Percentiles rank a stretch among this genome's conserved stretches.
Conservation (phyloP, 2,797 vertebrate genomes). For the Clangula hyemalis region DNA sequence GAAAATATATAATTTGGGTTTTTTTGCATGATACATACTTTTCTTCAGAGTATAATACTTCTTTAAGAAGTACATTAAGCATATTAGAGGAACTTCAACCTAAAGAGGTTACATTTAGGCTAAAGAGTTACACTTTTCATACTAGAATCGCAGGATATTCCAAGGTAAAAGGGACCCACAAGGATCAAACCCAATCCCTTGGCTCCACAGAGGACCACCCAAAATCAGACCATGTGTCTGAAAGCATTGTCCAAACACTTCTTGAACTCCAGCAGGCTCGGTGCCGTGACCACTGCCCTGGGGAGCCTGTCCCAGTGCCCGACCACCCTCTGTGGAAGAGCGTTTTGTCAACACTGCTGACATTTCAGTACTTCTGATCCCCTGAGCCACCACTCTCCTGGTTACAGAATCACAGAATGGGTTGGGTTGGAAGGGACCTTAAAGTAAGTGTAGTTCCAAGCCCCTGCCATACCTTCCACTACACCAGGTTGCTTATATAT, state of each 20-base stretch:
- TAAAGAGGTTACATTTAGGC: too few relatives aligned
- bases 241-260: not conserved
- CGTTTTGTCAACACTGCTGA: not conserved
- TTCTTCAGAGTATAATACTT: not conserved
- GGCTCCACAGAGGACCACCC: not conserved
- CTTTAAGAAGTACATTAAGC: not conserved
- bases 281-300: not conserved
- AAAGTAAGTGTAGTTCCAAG: not conserved
- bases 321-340: not conserved
- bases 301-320: not conserved
- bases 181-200: not conserved
- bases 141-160: not conserved
- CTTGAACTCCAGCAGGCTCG: not conserved
- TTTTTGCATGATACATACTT: not conserved
- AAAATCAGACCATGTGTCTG: not conserved
- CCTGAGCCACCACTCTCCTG: not conserved
- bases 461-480: not conserved
- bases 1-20: not conserved
- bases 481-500: not conserved
- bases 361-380: accelerated
- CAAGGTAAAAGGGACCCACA: not conserved
- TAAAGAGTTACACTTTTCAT: not conserved
- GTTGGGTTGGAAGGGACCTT: not conserved
- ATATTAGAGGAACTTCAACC: not conserved
- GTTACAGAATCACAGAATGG: not conserved